Evolutionary conservation across 1,140 invertebrate genomes (phyloP).

Genomic region (Leptonema lineaticorne): DNA sequence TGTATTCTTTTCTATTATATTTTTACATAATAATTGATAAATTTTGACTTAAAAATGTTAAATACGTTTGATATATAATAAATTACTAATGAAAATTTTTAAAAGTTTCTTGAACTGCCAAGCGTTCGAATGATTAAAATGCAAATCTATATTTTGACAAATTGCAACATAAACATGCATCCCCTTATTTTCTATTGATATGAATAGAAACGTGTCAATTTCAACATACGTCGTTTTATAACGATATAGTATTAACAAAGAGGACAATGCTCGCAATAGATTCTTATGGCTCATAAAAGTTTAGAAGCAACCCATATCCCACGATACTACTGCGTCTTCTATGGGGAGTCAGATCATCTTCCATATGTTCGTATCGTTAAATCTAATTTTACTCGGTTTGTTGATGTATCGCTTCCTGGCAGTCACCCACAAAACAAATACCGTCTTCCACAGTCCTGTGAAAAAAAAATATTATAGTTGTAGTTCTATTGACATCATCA

Average conservation of each 20-base stretch:
- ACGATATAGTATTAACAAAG: background rate
- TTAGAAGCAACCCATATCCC: slow-evolving; percentile 1
- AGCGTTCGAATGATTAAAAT: no score
- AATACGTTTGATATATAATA: no score
- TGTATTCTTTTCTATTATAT: no score
- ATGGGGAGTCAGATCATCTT: background rate
- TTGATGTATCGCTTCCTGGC: slow-evolving; percentile 17
- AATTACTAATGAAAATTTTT: no score
- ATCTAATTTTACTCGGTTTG: slow-evolving; percentile 18
- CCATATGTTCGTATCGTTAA: slow-evolving; percentile 9
- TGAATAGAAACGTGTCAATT: slow-evolving; percentile 4
- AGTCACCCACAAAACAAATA: slow-evolving; percentile 10
- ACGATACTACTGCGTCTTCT: background rate
- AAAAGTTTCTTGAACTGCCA: no score
- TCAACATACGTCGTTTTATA: background rate
- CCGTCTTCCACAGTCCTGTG: background rate
- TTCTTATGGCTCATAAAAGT: slow-evolving; percentile 2
- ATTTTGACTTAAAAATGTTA: no score
- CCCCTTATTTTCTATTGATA: background rate
- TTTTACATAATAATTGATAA: no score
- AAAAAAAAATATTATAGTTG: no score
- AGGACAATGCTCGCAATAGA: background rate
- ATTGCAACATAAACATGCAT: background rate
- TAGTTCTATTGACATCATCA: no score
- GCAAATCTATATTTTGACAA: no score